Percentiles rank a stretch among this genome's conserved stretches.
Evolutionary conservation across 2,113 vertebrate genomes (phyloP).

Genomic region (Etheostoma cragini): DNA sequence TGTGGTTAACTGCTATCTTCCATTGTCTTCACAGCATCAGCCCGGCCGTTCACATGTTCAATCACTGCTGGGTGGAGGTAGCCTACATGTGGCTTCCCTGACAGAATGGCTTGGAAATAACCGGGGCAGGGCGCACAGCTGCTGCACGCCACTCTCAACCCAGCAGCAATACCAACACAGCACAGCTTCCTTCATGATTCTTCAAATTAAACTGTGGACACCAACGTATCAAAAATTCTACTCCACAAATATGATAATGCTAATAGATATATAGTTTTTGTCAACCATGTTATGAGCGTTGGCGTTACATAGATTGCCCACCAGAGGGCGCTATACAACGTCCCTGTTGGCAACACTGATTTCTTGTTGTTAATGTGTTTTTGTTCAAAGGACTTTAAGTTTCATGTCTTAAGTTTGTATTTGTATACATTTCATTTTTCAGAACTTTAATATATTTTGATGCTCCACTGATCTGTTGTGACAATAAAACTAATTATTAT

Average conservation of each 20-base stretch:
- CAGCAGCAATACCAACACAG: background rate
- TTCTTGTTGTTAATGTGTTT: too few species aligned
- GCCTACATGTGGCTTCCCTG: background rate
- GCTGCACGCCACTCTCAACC: background rate
- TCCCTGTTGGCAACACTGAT: too few species aligned
- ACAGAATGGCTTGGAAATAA: background rate
- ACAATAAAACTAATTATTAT: too few species aligned
- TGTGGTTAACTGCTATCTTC: background rate
- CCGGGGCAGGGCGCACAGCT: slow-evolving; percentile 57
- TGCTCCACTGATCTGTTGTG: too few species aligned
- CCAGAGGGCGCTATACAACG: too few species aligned
- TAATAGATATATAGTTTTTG: background rate
- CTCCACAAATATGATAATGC: background rate
- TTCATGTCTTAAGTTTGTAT: too few species aligned
- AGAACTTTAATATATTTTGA: too few species aligned
- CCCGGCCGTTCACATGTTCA: slow-evolving; percentile 50
- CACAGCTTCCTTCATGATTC: background rate
- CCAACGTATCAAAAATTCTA: background rate
- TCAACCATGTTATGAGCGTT: too few species aligned
- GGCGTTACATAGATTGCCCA: too few species aligned
- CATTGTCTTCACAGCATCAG: slow-evolving; percentile 9
- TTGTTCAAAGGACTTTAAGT: too few species aligned
- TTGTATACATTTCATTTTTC: too few species aligned
- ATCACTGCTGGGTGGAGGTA: background rate
- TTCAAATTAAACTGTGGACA: slow-evolving; percentile 23